phyloP scores from a whole-genome alignment of 2,888 invertebrate genomes.

The Bimastos eiseni region DNA sequence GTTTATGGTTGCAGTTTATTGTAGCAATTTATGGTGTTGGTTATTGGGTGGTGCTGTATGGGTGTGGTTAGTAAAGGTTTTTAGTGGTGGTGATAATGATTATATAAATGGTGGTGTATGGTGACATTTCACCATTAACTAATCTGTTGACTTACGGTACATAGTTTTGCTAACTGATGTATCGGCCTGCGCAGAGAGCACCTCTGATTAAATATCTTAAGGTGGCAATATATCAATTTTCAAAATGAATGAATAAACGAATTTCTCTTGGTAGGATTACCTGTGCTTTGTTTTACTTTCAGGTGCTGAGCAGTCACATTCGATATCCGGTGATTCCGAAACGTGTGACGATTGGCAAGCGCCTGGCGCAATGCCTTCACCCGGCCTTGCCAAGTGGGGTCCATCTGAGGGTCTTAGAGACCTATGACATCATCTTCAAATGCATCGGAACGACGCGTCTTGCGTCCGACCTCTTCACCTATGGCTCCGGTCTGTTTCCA shows the following conservation, averaged over 20 bases:
- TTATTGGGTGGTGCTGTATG: neutral
- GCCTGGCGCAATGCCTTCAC: constrained; percentile 90
- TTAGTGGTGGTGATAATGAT: too few species aligned
- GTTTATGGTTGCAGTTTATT: neutral
- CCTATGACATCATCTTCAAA: constrained; percentile 86
- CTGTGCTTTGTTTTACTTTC: constrained; percentile 30
- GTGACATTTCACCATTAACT: too few species aligned
- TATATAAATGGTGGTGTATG: too few species aligned
- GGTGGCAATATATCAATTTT: too few species aligned
- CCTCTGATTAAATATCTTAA: too few species aligned
- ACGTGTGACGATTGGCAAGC: constrained; percentile 83
- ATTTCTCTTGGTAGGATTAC: neutral
- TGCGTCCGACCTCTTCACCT: constrained; percentile 81
- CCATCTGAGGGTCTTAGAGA: constrained; percentile 86
- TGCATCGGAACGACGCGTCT: constrained; percentile 79
- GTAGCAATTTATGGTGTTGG: neutral
- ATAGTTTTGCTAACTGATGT: too few species aligned
- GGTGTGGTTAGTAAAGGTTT: too few species aligned
- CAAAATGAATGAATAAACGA: too few species aligned
- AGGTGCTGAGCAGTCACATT: constrained; percentile 78
- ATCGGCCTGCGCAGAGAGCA: too few species aligned
- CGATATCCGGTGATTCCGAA: constrained; percentile 85
- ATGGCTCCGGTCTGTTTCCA: constrained; percentile 80
- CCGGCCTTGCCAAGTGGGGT: constrained; percentile 88
- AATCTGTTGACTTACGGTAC: too few species aligned